phyloP scores from a whole-genome alignment of 2,113 vertebrate species.

The Megaptera novaeangliae region DNA sequence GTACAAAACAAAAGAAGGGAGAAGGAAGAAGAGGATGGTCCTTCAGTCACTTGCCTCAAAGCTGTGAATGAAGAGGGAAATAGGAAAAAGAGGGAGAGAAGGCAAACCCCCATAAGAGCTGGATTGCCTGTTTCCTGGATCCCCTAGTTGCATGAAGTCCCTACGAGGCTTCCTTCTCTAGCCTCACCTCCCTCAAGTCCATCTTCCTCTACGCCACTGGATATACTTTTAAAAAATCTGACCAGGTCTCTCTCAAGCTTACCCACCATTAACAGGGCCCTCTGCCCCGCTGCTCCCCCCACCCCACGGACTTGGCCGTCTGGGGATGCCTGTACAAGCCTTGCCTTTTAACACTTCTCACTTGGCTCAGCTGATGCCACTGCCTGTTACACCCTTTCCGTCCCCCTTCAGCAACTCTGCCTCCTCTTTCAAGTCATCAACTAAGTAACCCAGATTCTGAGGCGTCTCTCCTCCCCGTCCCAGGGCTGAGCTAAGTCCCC shows the following conservation, averaged over 20 bases:
- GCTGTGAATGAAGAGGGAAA: not conserved
- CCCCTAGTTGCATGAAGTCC: too few species aligned
- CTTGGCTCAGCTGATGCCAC: not conserved
- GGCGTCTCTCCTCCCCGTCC: not conserved
- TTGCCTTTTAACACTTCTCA: not conserved
- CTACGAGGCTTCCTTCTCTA: not conserved
- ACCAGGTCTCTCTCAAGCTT: not conserved
- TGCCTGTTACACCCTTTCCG: too few species aligned
- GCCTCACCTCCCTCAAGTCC: not conserved
- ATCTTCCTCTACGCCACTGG: not conserved
- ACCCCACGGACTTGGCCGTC: not conserved
- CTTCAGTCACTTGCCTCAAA: not conserved
- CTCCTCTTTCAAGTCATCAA: not conserved
- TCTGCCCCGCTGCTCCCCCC: not conserved
- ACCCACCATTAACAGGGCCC: not conserved
- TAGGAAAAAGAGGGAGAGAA: not conserved
- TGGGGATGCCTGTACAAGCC: accelerated
- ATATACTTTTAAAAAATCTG: not conserved
- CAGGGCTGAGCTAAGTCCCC: not conserved
- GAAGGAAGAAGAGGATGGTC: not conserved
- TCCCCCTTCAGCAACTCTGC: not conserved
- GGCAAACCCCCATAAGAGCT: not conserved
- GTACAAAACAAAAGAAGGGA: not conserved
- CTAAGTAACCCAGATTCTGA: not conserved
- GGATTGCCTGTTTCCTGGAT: not conserved